Evolutionary conservation across 1,140 invertebrate genomes (phyloP).

Genomic region (Drosophila pseudoananassae): DNA sequence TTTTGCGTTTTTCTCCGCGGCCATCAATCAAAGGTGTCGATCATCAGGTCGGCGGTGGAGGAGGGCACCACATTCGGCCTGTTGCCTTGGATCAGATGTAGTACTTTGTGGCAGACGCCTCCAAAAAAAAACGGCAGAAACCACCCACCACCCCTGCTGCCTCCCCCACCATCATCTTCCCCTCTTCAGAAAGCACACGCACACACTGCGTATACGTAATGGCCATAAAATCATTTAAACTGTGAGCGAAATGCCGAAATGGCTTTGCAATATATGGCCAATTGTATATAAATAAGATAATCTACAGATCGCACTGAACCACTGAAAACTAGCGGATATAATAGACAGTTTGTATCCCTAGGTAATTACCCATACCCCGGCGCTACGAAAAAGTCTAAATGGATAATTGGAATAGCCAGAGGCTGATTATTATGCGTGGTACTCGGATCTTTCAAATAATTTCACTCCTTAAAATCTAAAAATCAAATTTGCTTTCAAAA

Average conservation of each 20-base stretch:
- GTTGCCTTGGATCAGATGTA: constrained; percentile 34
- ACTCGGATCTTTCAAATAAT: background rate
- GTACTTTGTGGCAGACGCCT: constrained; percentile 22
- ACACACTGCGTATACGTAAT: constrained; percentile 65
- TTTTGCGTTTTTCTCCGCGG: constrained; percentile 13
- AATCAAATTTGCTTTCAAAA: too few species aligned
- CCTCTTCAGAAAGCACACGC: background rate
- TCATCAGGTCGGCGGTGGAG: constrained; percentile 26
- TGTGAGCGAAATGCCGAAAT: constrained; percentile 47
- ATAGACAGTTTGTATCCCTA: background rate
- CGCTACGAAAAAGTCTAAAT: background rate
- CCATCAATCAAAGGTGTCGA: constrained; percentile 77
- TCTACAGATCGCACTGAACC: constrained; percentile 25
- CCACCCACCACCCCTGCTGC: constrained; percentile 7
- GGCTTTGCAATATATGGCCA: constrained; percentile 35
- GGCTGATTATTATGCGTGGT: background rate
- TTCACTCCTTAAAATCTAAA: background rate
- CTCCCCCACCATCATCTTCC: background rate
- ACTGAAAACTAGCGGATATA: background rate
- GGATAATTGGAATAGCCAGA: background rate
- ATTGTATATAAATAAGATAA: constrained; percentile 38
- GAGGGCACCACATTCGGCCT: background rate
- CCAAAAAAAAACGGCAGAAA: constrained; percentile 4
- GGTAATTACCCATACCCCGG: background rate
- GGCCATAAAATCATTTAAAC: constrained; percentile 44